Conservation (phyloP, 2,888 invertebrate species). For the Morpho achilles region DNA sequence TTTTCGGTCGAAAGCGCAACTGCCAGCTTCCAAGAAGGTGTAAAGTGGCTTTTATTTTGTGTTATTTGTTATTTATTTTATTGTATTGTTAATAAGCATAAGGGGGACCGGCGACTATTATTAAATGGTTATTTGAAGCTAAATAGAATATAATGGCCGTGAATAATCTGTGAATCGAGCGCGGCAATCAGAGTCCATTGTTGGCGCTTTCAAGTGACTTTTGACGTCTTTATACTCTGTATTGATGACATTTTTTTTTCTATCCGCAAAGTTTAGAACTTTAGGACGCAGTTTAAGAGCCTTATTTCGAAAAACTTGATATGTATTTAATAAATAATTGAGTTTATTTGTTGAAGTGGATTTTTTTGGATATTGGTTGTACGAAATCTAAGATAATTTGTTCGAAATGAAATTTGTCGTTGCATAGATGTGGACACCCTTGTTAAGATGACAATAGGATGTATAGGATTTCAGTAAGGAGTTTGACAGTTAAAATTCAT, state of each 20-base stretch:
- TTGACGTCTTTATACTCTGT: conserved; percentile 60
- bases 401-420: conserved; percentile 53
- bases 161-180: conserved; percentile 68
- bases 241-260: conserved; percentile 25
- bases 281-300: conserved; percentile 14
- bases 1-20: conserved; percentile 52
- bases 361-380: conserved; percentile 19
- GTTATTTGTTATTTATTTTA: conserved; percentile 75
- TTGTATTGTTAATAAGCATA: conserved; percentile 79
- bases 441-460: conserved; percentile 21
- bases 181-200: conserved; percentile 68
- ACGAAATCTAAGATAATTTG: conserved; percentile 54
- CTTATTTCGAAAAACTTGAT: conserved; percentile 32
- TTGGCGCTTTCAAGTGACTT: conserved; percentile 53
- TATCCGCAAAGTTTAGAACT: conserved; percentile 24
- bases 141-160: conserved; percentile 78
- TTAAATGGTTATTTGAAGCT: conserved; percentile 78
- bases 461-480: conserved; percentile 15
- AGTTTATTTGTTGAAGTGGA: conserved; percentile 17
- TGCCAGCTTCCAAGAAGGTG: conserved; percentile 76
- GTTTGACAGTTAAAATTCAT: conserved; percentile 22
- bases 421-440: conserved; percentile 23
- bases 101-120: conserved; percentile 66
- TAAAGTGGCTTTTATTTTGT: conserved; percentile 73
- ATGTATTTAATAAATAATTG: conserved; percentile 13